Conservation (phyloP, 2,888 invertebrate genomes). For the Ectemnius lituratus region DNA sequence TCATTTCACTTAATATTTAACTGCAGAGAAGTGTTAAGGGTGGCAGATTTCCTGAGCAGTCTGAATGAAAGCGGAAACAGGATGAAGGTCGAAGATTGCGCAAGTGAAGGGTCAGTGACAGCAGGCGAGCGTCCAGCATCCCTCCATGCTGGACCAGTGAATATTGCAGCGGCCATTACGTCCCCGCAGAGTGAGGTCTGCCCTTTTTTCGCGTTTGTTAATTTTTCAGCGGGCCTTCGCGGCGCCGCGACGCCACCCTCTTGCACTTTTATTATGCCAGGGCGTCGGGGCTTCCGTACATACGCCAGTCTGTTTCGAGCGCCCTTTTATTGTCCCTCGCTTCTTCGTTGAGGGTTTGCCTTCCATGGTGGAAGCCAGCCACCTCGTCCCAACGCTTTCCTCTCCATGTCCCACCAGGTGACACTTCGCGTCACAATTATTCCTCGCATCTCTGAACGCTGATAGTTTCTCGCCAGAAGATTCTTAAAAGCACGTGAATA, state of each 20-base stretch:
- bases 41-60: no score
- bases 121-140: constrained; percentile 27
- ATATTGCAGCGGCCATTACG: constrained; percentile 58
- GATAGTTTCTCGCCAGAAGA: not conserved
- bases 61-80: no score
- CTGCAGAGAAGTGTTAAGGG: no score
- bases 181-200: constrained; percentile 8
- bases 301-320: constrained; percentile 29
- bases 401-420: not conserved
- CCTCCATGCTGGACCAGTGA: constrained; percentile 44
- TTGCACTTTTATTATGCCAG: constrained; percentile 23
- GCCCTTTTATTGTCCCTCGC: constrained; percentile 19
- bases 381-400: not conserved
- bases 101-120: constrained; percentile 19
- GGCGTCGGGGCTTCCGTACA: constrained; percentile 5
- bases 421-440: not conserved
- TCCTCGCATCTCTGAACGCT: not conserved
- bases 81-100: no score
- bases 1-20: no score
- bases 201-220: constrained; percentile 42
- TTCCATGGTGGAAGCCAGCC: not conserved
- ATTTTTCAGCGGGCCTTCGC: constrained; percentile 41
- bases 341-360: not conserved
- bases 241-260: constrained; percentile 14
- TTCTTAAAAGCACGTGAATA: not conserved